Evolutionary conservation across 2,113 vertebrate species (phyloP), one percentile per base, ranked within the genome.

Genomic region (Periophthalmus modestus): DNA sequence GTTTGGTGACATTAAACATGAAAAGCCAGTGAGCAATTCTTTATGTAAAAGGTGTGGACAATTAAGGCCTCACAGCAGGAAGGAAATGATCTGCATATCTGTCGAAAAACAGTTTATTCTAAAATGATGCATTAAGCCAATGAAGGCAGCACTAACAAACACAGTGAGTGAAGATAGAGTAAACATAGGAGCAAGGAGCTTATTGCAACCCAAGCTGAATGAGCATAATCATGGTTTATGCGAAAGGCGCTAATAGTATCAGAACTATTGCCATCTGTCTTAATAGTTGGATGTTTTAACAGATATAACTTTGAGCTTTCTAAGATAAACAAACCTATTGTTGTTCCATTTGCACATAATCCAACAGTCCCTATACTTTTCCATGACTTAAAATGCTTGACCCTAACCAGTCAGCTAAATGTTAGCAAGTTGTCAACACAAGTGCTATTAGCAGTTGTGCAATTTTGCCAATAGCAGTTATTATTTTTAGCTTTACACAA

Each of bases 101-200:
- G 18, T 39, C 19, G n/a, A 73, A 78, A 75, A 68, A 72, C 71
- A 62, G 68, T 77, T 62, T 66, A 3, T 33, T 75, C 72, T 72
- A 28, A 84, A 80, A 80, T 65, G 47, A 79, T 80, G 71, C 48
- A 78, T 83, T 78, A 54, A 36, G n/a, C 57, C 47, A 52, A 9
- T 33, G 68, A 52, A 65, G 50, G 16, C 75, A 73, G 50, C 7
- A 28, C 28, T 28, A 28, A 28, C 28, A 28, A 28, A 28, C 28
- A 28, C 28, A n/a, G n/a, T n/a, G 50, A 69, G 46, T 48, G 36
- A 43, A 43, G 34, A 43, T 65, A 36, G 18, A 39, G 62, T 65
- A 65, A 65, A 65, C 62, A 43, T 12, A 39, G 39, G 39, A 43
- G 39, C 39, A 43, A 18, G 11, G 34, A 65, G 62, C 33, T 39